phyloP scores from a whole-genome alignment of 2,888 invertebrate genomes.

The Diadegma fenestrale region DNA sequence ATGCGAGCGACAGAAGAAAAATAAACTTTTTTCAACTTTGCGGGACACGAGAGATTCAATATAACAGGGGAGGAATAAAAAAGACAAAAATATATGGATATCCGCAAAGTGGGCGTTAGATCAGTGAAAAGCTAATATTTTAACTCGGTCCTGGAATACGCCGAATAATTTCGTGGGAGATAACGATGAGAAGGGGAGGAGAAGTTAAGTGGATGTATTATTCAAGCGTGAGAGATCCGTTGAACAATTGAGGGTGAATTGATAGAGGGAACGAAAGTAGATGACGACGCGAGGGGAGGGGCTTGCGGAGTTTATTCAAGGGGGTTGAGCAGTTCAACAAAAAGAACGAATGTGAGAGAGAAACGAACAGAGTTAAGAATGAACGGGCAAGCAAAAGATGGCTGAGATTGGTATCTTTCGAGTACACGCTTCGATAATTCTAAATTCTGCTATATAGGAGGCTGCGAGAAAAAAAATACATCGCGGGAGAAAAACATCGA shows the following conservation, averaged over 20 bases:
- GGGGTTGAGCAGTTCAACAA: slow-evolving; percentile 26
- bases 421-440: slow-evolving; percentile 42
- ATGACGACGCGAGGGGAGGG: slow-evolving; percentile 39
- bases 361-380: neutral
- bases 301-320: slow-evolving; percentile 56
- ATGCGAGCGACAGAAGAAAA: slow-evolving; percentile 11
- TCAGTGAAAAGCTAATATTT: slow-evolving; percentile 62
- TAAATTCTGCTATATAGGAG: slow-evolving; percentile 1
- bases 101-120: slow-evolving; percentile 46
- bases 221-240: slow-evolving; percentile 66
- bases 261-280: slow-evolving; percentile 56
- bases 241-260: slow-evolving; percentile 64
- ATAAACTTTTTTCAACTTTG: slow-evolving; percentile 13
- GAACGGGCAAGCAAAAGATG: slow-evolving; percentile 29
- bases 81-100: slow-evolving; percentile 55
- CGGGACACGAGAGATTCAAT: slow-evolving; percentile 26
- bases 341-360: slow-evolving; percentile 3
- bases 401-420: slow-evolving; percentile 53
- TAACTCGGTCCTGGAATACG: slow-evolving; percentile 47
- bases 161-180: slow-evolving; percentile 61
- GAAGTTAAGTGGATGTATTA: slow-evolving; percentile 66
- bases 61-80: slow-evolving; percentile 25
- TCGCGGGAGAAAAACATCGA: slow-evolving; percentile 32
- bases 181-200: slow-evolving; percentile 48
- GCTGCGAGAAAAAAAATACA: slow-evolving; percentile 15